Base-by-base conservation (phyloP, 1,140 invertebrate species). In the Melipona quadrifasciata region DNA sequence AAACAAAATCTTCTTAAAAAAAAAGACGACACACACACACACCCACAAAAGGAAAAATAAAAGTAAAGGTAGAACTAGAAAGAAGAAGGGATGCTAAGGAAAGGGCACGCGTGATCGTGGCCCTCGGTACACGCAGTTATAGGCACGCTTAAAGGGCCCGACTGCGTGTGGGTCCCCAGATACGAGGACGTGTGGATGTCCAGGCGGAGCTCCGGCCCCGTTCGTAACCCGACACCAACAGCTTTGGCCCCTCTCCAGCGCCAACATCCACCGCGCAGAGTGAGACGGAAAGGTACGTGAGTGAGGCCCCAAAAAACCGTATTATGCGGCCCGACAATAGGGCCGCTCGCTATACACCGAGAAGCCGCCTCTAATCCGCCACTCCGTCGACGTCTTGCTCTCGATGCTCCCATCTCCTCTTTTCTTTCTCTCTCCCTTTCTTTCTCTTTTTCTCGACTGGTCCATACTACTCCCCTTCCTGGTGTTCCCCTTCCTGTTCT, bases 311-410 rank as follows among this genome's bases (percentile, higher is more conserved):
- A 92, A 84, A 93, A 93, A 93, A 93, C 92, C 92, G 92, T 93
- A 93, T 93, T 93, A 93, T 93, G 88, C 87, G 87, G 86, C 76
- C 90, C 91, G 91, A 93, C 92, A 93, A 93, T 93, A 91, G 92
- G 58, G 72, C 82, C 65, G 83, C 75, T 89, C 90, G 88, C 89
- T 87, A 90, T 89, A 87, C 75, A 91, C 89, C 92, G 93, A 93
- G 92, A 93, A 93, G 92, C 91, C 91, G 91, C 90, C 91, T 93
- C 91, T 93, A 93, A 93, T 93, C 92, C 92, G 90, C 91, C 91
- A 91, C 90, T 90, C 87, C 89, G 90, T 91, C 88, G 90, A 92
- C 91, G 89, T 92, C 91, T 91, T 87, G 87, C 90, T 91, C 75
- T 34, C 75, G 61, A 61, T 77, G 58, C 75, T 77, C 57, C 58